phyloP scores from a whole-genome alignment of 2,797 vertebrate genomes.

The Chrysocyon brachyurus region DNA sequence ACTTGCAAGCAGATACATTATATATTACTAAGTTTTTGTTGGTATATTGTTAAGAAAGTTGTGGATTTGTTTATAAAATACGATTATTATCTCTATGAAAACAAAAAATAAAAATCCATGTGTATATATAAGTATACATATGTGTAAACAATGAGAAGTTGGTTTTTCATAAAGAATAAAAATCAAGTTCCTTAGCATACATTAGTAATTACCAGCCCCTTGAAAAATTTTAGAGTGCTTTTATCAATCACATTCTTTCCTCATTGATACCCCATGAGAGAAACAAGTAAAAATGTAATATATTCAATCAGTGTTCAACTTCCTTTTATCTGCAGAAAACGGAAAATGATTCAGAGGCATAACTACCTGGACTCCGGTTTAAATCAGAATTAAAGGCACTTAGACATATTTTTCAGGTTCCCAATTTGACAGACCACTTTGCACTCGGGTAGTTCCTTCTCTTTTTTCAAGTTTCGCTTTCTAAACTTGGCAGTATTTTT shows the following conservation, averaged over 20 bases:
- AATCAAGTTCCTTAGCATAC: not conserved
- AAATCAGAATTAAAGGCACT: not conserved
- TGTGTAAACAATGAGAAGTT: not conserved
- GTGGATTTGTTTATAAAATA: not conserved
- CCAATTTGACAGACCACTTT: slow-evolving; percentile 31
- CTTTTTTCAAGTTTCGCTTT: slow-evolving; percentile 41
- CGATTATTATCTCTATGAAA: not conserved
- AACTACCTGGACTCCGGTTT: not conserved
- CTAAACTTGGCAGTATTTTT: slow-evolving; percentile 22
- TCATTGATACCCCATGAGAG: not conserved
- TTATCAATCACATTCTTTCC: not conserved
- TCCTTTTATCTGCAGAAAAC: slow-evolving; percentile 12
- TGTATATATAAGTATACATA: not conserved
- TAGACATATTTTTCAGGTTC: slow-evolving; percentile 41
- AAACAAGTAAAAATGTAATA: slow-evolving; percentile 27
- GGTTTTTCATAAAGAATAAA: not conserved
- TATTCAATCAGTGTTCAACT: not conserved
- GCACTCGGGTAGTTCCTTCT: not conserved
- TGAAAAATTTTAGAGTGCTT: not conserved
- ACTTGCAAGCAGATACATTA: not conserved
- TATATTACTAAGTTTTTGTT: not conserved
- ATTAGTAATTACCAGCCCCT: not conserved
- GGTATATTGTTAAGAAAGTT: not conserved
- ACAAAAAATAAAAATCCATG: not conserved
- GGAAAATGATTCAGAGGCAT: not conserved